phyloP scores from a whole-genome alignment of 2,888 invertebrate species.

The Dolichopus griseipennis region DNA sequence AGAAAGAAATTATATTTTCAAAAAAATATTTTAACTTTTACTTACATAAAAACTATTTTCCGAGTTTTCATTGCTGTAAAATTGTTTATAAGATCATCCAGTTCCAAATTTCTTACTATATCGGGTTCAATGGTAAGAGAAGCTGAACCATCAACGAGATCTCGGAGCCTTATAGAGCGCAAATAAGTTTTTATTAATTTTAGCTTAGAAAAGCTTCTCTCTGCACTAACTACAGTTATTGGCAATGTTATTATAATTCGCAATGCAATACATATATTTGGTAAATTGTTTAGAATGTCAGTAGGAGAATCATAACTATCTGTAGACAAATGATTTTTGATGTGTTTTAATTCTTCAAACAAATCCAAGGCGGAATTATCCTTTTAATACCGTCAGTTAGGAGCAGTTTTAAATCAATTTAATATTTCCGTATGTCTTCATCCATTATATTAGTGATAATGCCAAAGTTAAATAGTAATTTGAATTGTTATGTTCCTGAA shows the following conservation, averaged over 20 bases:
- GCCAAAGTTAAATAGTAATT: too few species aligned
- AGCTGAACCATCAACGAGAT: conserved; percentile 12
- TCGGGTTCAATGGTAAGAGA: conserved; percentile 11
- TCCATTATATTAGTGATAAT: too few species aligned
- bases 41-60: conserved; percentile 10
- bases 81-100: conserved; percentile 13
- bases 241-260: conserved; percentile 10
- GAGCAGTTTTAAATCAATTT: too few species aligned
- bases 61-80: conserved; percentile 13
- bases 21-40: conserved; percentile 8
- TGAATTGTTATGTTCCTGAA: too few species aligned
- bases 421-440: too few species aligned
- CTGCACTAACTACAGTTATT: conserved; percentile 11
- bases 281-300: conserved; percentile 3
- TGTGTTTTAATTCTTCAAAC: conserved; percentile 7
- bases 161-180: conserved; percentile 12
- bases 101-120: conserved; percentile 12
- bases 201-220: conserved; percentile 10
- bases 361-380: conserved; percentile 9
- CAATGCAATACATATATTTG: conserved; percentile 8
- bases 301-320: conserved; percentile 9
- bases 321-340: conserved; percentile 2
- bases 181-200: conserved; percentile 12
- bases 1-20: conserved; percentile 7
- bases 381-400: conserved; percentile 9